Evolutionary conservation across 2,888 invertebrate genomes (phyloP), one percentile per base, ranked within the genome.

Genomic region (Mimas tiliae): DNA sequence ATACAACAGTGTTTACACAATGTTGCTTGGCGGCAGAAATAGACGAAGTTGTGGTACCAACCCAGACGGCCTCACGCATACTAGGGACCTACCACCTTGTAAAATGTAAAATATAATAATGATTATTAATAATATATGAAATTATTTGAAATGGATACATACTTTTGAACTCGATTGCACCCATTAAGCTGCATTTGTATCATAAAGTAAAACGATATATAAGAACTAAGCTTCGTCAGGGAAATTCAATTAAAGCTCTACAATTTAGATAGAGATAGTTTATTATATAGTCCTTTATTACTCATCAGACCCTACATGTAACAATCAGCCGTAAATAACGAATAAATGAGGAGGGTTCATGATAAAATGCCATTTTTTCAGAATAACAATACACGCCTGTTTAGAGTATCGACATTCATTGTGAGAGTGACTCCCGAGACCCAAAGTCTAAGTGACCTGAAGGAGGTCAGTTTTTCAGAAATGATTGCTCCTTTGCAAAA

Each of bases 301-400:
- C 19, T 58, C 42, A 58, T 42, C 58, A 42, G 19, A 12, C 58
- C 38, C 34, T 16, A 19, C 42, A 11, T 58, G 9, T 6, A 12
- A 38, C 58, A 58, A 42, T 58, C 19, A 19, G 38, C 42, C 58
- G 42, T 58, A 58, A 58, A 58, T 58, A 58, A 42, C 8, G 6
- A 38, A 38, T 38, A 58, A 58, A 42, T 38, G 42, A 58, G 38
- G 12, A 38, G 0, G 42, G 58, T 19, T 42, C 42, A 19, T 21
- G 11, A 58, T 19, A 58, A 42, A 42, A 42, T 21, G 58, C 12
- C 58, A 38, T 38, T 42, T 55, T 55, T 58, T 58, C 58, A 42
- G 58, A 38, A 42, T 58, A 58, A 58, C 58, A 58, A 58, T 58
- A 42, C 58, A 19, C 12, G 19, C 9, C 19, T 42, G 42, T 58